phyloP scores from a whole-genome alignment of 2,113 vertebrate species.

The Psettodes erumei region DNA sequence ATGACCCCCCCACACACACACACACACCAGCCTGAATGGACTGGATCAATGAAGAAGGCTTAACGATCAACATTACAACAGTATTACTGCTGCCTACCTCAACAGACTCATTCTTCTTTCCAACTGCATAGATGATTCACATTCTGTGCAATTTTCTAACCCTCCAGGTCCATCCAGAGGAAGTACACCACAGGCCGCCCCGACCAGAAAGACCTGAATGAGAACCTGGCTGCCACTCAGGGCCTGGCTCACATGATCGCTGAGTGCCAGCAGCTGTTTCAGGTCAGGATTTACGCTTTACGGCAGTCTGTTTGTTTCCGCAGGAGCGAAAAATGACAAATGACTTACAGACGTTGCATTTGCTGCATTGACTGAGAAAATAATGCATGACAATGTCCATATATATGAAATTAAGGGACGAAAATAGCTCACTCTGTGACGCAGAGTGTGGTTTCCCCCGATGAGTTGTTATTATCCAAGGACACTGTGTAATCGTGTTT shows the following conservation, averaged over 20 bases:
- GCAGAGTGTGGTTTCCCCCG: slow-evolving; percentile 2
- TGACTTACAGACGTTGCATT: neutral
- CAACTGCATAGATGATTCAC: neutral
- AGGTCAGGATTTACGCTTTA: slow-evolving; percentile 82
- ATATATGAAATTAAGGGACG: slow-evolving; percentile 19
- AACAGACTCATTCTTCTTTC: neutral
- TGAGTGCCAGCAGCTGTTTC: slow-evolving; percentile 92
- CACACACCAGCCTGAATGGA: no score
- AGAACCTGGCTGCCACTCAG: slow-evolving; percentile 96
- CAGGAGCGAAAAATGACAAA: neutral
- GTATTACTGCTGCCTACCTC: neutral
- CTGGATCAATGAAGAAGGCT: no score
- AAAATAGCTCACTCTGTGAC: neutral
- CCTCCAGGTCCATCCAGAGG: slow-evolving; percentile 93
- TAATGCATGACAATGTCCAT: neutral
- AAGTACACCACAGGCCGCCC: slow-evolving; percentile 95
- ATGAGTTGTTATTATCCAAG: slow-evolving; percentile 24
- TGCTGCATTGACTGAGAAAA: neutral
- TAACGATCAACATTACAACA: no score
- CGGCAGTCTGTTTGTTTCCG: neutral
- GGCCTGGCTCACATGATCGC: slow-evolving; percentile 96
- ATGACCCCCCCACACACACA: neutral
- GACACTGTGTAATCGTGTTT: slow-evolving; percentile 14
- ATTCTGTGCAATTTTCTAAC: neutral
- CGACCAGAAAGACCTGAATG: slow-evolving; percentile 96